These are phyloP conservation scores for Schizotus pectinicornis DNA, from an alignment of 2,888 invertebrate species.

Conservation along the genomic window DNA sequence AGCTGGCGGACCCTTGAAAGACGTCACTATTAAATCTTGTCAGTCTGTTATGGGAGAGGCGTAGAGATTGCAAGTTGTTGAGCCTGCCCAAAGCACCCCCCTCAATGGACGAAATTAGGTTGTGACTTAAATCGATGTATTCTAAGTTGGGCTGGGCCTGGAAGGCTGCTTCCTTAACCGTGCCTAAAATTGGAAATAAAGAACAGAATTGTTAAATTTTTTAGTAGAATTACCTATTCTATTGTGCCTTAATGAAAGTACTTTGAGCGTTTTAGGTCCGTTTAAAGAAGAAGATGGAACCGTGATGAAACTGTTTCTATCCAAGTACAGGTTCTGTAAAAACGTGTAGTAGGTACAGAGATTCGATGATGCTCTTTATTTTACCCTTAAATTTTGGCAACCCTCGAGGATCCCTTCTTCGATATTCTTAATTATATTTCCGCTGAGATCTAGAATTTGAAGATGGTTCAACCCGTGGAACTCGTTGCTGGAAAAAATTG, in stretches of 20 bases:
- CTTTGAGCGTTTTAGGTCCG: slow-evolving; percentile 75
- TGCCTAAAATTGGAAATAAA: slow-evolving; percentile 62
- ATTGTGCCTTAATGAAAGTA: slow-evolving; percentile 79
- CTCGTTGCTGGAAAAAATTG: slow-evolving; percentile 87
- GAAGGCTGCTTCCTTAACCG: slow-evolving; percentile 71
- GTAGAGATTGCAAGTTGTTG: slow-evolving; percentile 70
- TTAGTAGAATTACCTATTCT: slow-evolving; percentile 71
- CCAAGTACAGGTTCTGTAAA: slow-evolving; percentile 77
- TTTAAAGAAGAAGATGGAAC: slow-evolving; percentile 83
- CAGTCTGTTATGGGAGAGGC: slow-evolving; percentile 79
- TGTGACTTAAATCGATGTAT: slow-evolving; percentile 79
- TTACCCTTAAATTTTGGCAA: slow-evolving; percentile 75
- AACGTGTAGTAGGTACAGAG: background rate
- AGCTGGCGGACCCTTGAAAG: slow-evolving; percentile 75
- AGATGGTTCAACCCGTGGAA: slow-evolving; percentile 78
- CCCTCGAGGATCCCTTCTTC: slow-evolving; percentile 89
- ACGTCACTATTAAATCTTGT: slow-evolving; percentile 84
- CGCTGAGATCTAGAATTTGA: slow-evolving; percentile 77
- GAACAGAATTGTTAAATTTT: background rate
- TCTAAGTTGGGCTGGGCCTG: slow-evolving; percentile 72
- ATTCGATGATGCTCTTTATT: background rate
- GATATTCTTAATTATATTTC: slow-evolving; percentile 80
- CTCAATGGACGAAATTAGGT: slow-evolving; percentile 77
- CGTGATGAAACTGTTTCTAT: slow-evolving; percentile 77
- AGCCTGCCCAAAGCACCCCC: slow-evolving; percentile 77